phyloP scores from a whole-genome alignment of 1,140 invertebrate species.

The Lordiphosa clarofinis region DNA sequence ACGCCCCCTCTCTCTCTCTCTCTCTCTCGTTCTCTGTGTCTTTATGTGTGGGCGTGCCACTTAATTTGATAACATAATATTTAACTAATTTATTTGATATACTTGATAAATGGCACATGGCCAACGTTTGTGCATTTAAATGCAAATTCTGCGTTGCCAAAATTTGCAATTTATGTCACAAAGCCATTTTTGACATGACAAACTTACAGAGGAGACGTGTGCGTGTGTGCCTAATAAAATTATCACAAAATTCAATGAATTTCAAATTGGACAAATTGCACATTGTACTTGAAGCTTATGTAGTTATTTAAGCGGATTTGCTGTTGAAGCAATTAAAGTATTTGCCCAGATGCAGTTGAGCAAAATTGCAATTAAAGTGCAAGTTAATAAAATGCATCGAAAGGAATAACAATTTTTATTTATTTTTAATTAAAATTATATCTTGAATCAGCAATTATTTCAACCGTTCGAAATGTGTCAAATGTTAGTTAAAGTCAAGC shows the following conservation, averaged over 20 bases:
- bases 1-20: background rate
- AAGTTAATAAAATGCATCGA: too few relatives aligned
- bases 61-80: slow-evolving; percentile 76
- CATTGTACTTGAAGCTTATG: background rate
- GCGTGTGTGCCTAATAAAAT: slow-evolving; percentile 49
- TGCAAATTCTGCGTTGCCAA: slow-evolving; percentile 42
- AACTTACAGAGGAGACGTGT: slow-evolving; percentile 16
- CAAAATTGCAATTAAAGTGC: too few relatives aligned
- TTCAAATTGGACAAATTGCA: slow-evolving; percentile 40
- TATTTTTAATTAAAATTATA: too few relatives aligned
- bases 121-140: slow-evolving; percentile 51
- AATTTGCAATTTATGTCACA: slow-evolving; percentile 60
- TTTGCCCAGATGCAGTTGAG: too few relatives aligned
- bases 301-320: slow-evolving; percentile 13
- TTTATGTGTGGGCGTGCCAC: slow-evolving; percentile 22
- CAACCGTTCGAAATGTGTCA: accelerated
- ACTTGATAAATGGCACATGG: slow-evolving; percentile 52
- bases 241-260: slow-evolving; percentile 55
- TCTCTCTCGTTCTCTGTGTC: too few relatives aligned
- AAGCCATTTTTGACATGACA: slow-evolving; percentile 34
- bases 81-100: slow-evolving; percentile 76
- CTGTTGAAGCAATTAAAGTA: slow-evolving; percentile 27
- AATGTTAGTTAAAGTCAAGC: too few relatives aligned
- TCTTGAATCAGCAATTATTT: too few relatives aligned
- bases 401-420: too few relatives aligned